Conservation (phyloP, 2,888 invertebrate genomes). For the Synanthedon myopaeformis region DNA sequence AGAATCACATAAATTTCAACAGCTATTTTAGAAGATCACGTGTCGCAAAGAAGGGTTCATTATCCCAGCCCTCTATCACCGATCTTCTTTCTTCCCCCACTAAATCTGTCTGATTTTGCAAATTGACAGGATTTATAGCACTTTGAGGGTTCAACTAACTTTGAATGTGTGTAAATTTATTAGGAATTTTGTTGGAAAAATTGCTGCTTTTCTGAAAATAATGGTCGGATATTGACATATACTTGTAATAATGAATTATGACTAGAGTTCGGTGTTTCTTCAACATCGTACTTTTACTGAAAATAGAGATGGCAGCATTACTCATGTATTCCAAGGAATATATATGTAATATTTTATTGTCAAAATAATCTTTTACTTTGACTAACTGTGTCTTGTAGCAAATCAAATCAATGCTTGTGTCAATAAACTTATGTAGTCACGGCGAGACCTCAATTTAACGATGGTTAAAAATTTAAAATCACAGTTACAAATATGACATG, state of each 20-base stretch:
- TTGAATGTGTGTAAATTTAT: neutral
- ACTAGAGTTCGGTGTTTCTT: neutral
- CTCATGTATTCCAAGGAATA: no score
- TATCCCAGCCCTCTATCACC: slow-evolving; percentile 10
- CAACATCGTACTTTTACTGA: neutral
- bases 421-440: no score
- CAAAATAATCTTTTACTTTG: no score
- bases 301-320: no score
- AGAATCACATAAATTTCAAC: neutral
- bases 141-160: slow-evolving; percentile 1
- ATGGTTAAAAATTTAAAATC: no score
- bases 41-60: slow-evolving; percentile 11
- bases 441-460: no score
- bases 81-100: slow-evolving; percentile 11
- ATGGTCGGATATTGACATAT: neutral
- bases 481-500: no score
- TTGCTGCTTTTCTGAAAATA: neutral
- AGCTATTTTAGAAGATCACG: slow-evolving; percentile 4
- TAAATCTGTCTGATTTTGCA: slow-evolving; percentile 10
- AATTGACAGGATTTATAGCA: neutral
- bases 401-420: no score
- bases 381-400: no score
- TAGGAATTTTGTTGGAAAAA: neutral
- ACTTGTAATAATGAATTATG: neutral
- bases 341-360: no score